phyloP scores from a whole-genome alignment of 1,140 invertebrate species.

The Caerostris extrusa region DNA sequence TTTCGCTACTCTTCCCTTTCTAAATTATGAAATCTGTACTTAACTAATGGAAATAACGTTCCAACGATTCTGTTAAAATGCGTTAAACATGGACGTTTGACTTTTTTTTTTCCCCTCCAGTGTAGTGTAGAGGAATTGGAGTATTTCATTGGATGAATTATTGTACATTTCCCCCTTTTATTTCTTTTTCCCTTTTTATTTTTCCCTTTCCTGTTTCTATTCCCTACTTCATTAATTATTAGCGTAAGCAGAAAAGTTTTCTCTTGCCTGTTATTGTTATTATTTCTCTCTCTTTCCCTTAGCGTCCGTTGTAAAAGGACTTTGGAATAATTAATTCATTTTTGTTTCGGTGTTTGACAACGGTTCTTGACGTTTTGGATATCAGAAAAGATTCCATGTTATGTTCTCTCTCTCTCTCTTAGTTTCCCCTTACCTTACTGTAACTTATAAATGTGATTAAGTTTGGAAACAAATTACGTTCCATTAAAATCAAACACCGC shows the following conservation, averaged over 20 bases:
- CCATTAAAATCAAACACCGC: neutral
- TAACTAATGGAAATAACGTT: conserved; percentile 50
- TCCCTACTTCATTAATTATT: conserved; percentile 44
- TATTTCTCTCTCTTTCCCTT: neutral
- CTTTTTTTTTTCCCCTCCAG: neutral
- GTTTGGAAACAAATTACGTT: conserved; percentile 15
- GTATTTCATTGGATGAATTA: neutral
- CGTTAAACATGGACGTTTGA: neutral
- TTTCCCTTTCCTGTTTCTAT: conserved; percentile 10
- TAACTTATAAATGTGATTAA: conserved; percentile 17
- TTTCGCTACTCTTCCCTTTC: neutral
- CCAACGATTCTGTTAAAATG: neutral
- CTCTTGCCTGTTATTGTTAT: neutral
- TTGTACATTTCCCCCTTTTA: neutral
- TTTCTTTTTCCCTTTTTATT: neutral
- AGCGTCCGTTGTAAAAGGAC: neutral
- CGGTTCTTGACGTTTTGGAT: neutral
- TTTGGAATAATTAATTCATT: conserved; percentile 41
- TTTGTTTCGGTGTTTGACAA: conserved; percentile 41
- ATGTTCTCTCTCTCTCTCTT: neutral
- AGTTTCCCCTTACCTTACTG: neutral
- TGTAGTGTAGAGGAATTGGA: neutral
- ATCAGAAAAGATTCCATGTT: neutral
- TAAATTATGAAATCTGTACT: conserved; percentile 50
- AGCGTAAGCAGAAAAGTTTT: conserved; percentile 42